These are phyloP conservation scores for Salvator merianae DNA, from an alignment of 2,113 vertebrate species.

Conservation along the genomic window DNA sequence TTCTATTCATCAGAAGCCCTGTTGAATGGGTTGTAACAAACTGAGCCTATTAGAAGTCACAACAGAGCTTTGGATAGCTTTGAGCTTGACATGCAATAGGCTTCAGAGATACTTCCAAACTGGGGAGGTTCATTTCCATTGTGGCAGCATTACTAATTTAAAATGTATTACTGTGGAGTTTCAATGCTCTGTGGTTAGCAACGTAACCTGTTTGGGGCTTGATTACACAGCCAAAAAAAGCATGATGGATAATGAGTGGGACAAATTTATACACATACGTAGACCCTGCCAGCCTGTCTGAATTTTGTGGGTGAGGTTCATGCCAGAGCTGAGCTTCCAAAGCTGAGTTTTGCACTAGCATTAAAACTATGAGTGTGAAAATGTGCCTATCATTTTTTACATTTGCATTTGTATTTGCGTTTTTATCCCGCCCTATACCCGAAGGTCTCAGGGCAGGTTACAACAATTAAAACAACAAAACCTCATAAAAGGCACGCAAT, in stretches of 20 bases:
- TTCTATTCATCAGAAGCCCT: too few species aligned
- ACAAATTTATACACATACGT: background rate
- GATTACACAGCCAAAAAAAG: background rate
- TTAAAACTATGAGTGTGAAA: background rate
- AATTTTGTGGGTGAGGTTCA: too few species aligned
- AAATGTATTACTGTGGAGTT: background rate
- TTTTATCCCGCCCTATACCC: too few species aligned
- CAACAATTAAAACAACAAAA: too few species aligned
- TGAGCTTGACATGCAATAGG: background rate
- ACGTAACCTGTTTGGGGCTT: background rate
- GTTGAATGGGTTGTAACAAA: too few species aligned
- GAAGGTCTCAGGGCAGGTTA: too few species aligned
- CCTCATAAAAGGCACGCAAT: too few species aligned
- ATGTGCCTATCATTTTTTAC: too few species aligned
- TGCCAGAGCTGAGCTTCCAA: background rate
- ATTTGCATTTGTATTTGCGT: too few species aligned
- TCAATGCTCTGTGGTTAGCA: background rate
- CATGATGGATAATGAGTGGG: background rate
- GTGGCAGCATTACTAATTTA: background rate
- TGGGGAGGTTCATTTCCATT: background rate
- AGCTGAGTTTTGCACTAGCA: background rate
- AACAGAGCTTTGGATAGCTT: background rate
- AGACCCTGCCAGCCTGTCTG: too few species aligned
- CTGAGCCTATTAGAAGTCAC: background rate
- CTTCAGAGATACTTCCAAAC: background rate